Evolutionary conservation across 2,888 invertebrate genomes (phyloP).

Genomic region (Euplexia lucipara): DNA sequence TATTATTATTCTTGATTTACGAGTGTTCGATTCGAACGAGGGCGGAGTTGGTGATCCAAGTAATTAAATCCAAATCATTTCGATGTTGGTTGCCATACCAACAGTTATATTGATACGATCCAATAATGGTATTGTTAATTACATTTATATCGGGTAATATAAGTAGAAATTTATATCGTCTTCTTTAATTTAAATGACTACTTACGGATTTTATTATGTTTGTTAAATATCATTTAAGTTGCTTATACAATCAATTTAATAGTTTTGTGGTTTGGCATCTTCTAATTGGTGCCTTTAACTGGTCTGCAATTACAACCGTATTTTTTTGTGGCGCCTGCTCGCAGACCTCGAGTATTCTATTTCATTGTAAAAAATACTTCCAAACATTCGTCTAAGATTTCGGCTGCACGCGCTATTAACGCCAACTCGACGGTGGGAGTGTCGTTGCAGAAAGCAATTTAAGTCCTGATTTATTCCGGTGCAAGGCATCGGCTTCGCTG

Average conservation of each 20-base stretch:
- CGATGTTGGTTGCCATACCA: conserved; percentile 78
- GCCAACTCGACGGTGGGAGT: conserved; percentile 87
- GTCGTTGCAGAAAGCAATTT: conserved; percentile 89
- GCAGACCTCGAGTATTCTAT: conserved; percentile 76
- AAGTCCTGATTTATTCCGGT: conserved; percentile 86
- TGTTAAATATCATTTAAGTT: conserved; percentile 73
- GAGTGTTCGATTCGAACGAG: conserved; percentile 78
- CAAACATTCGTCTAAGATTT: conserved; percentile 85
- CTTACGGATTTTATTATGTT: conserved; percentile 70
- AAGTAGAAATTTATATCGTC: conserved; percentile 72
- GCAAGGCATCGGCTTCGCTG: conserved; percentile 81
- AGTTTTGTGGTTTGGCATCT: conserved; percentile 69
- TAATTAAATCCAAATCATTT: conserved; percentile 87
- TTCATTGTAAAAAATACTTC: conserved; percentile 84
- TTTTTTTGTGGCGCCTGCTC: conserved; percentile 82
- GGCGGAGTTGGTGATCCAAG: conserved; percentile 82
- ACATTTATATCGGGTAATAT: conserved; percentile 76
- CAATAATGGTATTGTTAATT: conserved; percentile 81
- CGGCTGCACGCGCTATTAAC: conserved; percentile 90
- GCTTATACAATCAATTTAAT: conserved; percentile 69
- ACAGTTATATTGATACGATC: conserved; percentile 81
- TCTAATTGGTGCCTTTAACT: conserved; percentile 77
- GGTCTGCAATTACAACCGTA: conserved; percentile 74
- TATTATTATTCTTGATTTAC: conserved; percentile 87
- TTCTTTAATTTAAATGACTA: conserved; percentile 73